A percentile compares a stretch with the other conserved stretches of the same genome.
Evolutionary conservation across 1,140 invertebrate genomes (phyloP).

Genomic region (Philaenus spumarius): DNA sequence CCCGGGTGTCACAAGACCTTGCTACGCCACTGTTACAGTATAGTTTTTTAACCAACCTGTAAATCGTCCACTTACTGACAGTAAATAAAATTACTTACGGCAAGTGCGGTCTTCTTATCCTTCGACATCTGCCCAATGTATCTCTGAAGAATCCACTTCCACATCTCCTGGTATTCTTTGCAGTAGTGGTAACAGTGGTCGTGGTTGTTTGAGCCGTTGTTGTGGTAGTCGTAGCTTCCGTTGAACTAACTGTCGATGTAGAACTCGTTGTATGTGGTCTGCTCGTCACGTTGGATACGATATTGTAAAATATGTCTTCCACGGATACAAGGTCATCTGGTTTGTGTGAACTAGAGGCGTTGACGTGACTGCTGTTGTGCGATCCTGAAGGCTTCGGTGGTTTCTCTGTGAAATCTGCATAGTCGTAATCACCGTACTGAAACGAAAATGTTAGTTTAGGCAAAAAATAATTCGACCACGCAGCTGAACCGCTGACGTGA

Average conservation of each 20-base stretch:
- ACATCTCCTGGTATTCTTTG: conserved; percentile 24
- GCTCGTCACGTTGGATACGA: too few species aligned
- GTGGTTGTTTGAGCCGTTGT: conserved; percentile 6
- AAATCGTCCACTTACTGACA: too few species aligned
- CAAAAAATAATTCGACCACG: too few species aligned
- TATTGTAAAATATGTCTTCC: neutral
- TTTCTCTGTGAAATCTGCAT: conserved; percentile 43
- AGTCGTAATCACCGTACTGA: conserved; percentile 42
- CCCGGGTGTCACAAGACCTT: too few species aligned
- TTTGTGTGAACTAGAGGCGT: neutral
- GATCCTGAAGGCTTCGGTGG: conserved; percentile 27
- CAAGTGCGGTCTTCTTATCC: conserved; percentile 28
- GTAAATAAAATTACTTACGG: too few species aligned
- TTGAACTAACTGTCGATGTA: neutral
- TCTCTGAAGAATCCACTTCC: conserved; percentile 32
- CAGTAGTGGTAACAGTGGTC: neutral
- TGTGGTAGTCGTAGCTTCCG: neutral
- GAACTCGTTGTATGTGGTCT: neutral
- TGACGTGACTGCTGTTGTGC: conserved; percentile 20
- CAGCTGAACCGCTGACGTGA: too few species aligned
- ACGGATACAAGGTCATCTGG: neutral
- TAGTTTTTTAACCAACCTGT: too few species aligned
- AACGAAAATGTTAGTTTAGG: neutral
- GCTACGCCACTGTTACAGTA: too few species aligned
- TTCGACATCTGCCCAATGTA: conserved; percentile 27